phyloP scores from a whole-genome alignment of 2,888 invertebrate species.

The Drosophila leonis region DNA sequence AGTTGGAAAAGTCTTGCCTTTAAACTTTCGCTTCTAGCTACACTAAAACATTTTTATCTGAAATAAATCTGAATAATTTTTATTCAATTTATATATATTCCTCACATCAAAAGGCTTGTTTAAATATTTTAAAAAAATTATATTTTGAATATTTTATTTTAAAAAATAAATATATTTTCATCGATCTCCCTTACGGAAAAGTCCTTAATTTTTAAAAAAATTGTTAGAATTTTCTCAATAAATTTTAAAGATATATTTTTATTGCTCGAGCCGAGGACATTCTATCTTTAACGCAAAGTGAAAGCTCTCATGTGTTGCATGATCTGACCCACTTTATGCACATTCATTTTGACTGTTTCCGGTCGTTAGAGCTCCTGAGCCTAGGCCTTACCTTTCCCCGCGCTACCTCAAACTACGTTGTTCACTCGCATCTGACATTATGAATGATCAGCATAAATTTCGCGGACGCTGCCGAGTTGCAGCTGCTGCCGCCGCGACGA shows the following conservation, averaged over 20 bases:
- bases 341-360: conserved; percentile 65
- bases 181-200: background rate
- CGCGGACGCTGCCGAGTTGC: conserved; percentile 67
- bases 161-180: background rate
- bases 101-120: no score
- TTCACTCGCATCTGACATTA: conserved; percentile 71
- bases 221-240: background rate
- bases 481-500: conserved; percentile 39
- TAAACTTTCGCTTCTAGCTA: background rate
- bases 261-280: background rate
- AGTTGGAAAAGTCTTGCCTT: background rate
- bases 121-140: background rate
- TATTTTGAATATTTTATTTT: background rate
- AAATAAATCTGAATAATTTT: background rate
- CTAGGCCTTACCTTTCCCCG: conserved; percentile 27
- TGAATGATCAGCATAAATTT: conserved; percentile 82
- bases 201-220: background rate
- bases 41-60: background rate
- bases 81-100: no score
- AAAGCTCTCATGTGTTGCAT: conserved; percentile 15
- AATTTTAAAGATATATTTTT: conserved; percentile 7
- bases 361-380: conserved; percentile 34
- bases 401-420: background rate
- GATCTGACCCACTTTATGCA: conserved; percentile 66
- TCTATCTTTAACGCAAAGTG: conserved; percentile 7